Conservation (phyloP, 2,888 invertebrate genomes). For the Liposcelis brunnea region DNA sequence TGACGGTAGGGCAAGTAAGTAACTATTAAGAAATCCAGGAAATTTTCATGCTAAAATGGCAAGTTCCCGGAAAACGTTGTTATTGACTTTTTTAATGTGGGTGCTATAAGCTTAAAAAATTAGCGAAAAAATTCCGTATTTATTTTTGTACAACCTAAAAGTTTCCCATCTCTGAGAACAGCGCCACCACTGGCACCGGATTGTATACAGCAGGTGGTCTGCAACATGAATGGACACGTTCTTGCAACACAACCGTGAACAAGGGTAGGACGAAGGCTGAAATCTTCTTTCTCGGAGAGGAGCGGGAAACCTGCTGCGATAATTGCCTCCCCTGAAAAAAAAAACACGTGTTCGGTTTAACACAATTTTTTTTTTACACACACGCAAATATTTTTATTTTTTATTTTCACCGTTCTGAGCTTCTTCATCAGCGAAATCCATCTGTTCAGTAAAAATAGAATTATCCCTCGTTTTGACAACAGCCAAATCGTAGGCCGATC, state of each 20-base stretch:
- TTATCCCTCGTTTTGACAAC: constrained; percentile 19
- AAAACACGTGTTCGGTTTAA: constrained; percentile 10
- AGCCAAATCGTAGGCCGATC: constrained; percentile 29
- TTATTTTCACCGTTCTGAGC: constrained; percentile 20
- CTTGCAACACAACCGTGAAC: constrained; percentile 38
- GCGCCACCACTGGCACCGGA: constrained; percentile 46
- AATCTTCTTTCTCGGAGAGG: constrained; percentile 32
- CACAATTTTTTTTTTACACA: constrained; percentile 26
- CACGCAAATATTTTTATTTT: constrained; percentile 22
- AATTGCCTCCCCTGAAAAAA: constrained; percentile 34
- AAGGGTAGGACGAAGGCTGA: constrained; percentile 31
- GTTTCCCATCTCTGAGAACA: constrained; percentile 27
- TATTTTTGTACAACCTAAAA: neutral
- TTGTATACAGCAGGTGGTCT: constrained; percentile 44
- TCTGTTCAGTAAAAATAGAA: constrained; percentile 18
- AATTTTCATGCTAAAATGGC: too few relatives aligned
- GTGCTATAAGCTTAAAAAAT: too few relatives aligned
- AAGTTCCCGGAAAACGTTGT: too few relatives aligned
- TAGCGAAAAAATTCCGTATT: too few relatives aligned
- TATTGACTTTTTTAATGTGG: too few relatives aligned
- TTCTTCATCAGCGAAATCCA: constrained; percentile 16
- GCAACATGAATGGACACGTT: constrained; percentile 35
- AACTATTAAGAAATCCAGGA: too few relatives aligned
- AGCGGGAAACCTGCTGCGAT: constrained; percentile 41
- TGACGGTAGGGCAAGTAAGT: too few relatives aligned